Conservation (phyloP, 2,113 vertebrate species). For the Deroptyus accipitrinus region DNA sequence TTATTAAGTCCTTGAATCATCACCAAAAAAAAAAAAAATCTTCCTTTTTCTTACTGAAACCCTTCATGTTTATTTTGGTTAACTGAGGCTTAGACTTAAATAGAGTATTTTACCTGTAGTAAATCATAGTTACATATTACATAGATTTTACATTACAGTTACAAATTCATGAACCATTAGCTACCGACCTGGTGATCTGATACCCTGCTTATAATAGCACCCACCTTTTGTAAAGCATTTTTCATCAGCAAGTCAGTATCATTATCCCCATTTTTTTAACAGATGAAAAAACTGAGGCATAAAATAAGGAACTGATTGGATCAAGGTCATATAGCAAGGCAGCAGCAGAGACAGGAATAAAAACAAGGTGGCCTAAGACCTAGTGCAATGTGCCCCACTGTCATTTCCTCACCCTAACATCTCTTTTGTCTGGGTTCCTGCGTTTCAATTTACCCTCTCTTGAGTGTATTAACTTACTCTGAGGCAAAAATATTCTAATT, state of each 20-base stretch:
- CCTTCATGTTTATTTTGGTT: slow-evolving; percentile 27
- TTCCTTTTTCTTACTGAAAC: not conserved
- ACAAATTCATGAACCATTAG: slow-evolving; percentile 51
- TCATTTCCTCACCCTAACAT: slow-evolving; percentile 32
- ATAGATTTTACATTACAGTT: slow-evolving; percentile 27
- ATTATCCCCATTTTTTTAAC: slow-evolving; percentile 60
- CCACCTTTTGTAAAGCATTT: slow-evolving; percentile 49
- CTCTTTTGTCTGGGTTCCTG: slow-evolving; percentile 37
- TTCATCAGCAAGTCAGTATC: slow-evolving; percentile 50
- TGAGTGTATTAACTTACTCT: slow-evolving; percentile 2
- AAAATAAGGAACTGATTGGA: slow-evolving; percentile 56
- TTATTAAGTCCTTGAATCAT: not conserved
- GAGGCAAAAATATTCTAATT: slow-evolving; percentile 27
- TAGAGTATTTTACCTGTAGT: not conserved
- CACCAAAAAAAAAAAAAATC: not conserved
- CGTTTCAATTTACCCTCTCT: slow-evolving; percentile 47
- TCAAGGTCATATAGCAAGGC: slow-evolving; percentile 50
- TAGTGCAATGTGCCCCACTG: slow-evolving; percentile 20
- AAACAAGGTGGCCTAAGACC: slow-evolving; percentile 57
- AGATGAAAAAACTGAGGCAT: slow-evolving; percentile 55
- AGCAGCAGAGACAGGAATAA: slow-evolving; percentile 45
- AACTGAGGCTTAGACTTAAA: not conserved
- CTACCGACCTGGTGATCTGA: slow-evolving; percentile 27
- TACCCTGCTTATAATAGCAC: slow-evolving; percentile 35
- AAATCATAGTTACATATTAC: slow-evolving; percentile 32